Conservation (phyloP, 2,113 vertebrate genomes). For the Syngnathus scovelli region DNA sequence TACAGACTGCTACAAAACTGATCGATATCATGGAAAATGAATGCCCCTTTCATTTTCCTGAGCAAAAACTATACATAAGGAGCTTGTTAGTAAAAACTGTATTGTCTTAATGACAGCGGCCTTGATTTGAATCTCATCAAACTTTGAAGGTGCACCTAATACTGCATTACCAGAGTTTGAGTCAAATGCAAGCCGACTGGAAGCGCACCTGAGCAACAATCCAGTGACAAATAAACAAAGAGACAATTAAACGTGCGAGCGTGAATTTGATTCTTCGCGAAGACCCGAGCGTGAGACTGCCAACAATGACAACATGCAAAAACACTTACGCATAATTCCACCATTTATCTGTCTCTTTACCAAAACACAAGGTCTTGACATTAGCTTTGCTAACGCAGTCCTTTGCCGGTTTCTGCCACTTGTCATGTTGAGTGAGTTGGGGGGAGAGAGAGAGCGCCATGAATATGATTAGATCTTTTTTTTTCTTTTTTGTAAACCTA, state of each 20-base stretch:
- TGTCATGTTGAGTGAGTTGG: slow-evolving; percentile 28
- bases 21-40: not conserved
- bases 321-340: slow-evolving; percentile 20
- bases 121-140: not conserved
- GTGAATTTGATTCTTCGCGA: not conserved
- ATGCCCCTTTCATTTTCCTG: not conserved
- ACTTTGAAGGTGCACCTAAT: not conserved
- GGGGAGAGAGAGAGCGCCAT: slow-evolving; percentile 17
- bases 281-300: not conserved
- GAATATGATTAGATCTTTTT: slow-evolving; percentile 7
- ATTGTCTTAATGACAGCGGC: not conserved
- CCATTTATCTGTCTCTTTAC: slow-evolving; percentile 13
- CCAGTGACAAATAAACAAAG: not conserved
- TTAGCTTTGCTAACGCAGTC: slow-evolving; percentile 22
- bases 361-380: slow-evolving; percentile 38
- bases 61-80: not conserved
- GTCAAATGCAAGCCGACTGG: not conserved
- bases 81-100: not conserved
- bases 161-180: not conserved
- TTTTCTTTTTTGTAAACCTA: slow-evolving; percentile 19
- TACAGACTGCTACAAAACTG: not conserved
- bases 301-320: slow-evolving; percentile 23
- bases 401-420: slow-evolving; percentile 28
- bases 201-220: not conserved
- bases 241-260: not conserved